Percentiles rank a stretch among this genome's conserved stretches.
phyloP scores from a whole-genome alignment of 2,797 vertebrate genomes.

The Coccyzus lansbergi region DNA sequence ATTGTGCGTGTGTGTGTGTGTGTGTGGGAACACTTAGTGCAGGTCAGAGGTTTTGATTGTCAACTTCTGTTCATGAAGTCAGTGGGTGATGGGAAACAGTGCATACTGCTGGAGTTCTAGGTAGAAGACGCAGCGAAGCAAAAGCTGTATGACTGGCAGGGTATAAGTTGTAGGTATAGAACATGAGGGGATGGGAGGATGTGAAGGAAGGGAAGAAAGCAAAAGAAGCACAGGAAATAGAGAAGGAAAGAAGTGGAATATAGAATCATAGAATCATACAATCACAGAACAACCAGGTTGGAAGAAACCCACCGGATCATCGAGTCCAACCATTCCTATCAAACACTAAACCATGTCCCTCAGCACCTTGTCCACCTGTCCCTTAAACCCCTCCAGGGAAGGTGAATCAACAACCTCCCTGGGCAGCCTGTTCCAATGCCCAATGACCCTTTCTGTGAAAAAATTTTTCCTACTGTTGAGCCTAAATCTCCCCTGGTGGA shows the following conservation, averaged over 20 bases:
- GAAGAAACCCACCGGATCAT: too few species aligned
- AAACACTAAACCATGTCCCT: too few species aligned
- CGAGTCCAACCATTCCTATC: too few species aligned
- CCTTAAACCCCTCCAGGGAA: too few species aligned
- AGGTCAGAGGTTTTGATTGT: not conserved
- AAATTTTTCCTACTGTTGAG: too few species aligned
- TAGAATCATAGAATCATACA: too few species aligned
- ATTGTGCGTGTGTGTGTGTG: rapidly evolving
- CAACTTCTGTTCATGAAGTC: not conserved
- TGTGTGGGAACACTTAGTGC: not conserved
- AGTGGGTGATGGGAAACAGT: not conserved
- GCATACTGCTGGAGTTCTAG: not conserved
- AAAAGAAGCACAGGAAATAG: not conserved
- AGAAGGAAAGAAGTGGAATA: not conserved
- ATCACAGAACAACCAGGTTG: too few species aligned
- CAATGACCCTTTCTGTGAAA: too few species aligned
- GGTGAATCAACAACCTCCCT: too few species aligned
- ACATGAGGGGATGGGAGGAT: rapidly evolving
- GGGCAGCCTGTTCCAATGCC: too few species aligned
- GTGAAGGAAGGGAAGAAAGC: not conserved
- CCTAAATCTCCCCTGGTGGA: too few species aligned
- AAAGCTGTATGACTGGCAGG: not conserved
- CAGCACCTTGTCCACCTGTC: too few species aligned
- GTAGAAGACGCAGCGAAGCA: not conserved
- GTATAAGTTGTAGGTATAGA: not conserved